Evolutionary conservation across 1,140 invertebrate species (phyloP), one percentile per base, ranked within the genome.

Genomic region (Reticulitermes speratus): DNA sequence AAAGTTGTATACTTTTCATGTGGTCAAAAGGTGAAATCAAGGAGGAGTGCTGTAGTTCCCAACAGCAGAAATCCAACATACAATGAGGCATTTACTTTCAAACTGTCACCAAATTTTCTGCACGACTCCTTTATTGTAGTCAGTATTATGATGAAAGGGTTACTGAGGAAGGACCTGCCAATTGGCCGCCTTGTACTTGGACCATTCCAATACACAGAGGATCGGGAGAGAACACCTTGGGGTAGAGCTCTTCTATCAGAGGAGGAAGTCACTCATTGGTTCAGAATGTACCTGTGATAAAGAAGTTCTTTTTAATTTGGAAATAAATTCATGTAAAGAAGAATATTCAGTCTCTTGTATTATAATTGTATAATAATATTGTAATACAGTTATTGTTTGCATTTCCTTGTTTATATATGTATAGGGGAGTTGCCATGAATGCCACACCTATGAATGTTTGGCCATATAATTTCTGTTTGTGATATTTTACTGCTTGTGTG

Each of bases 11-110:
- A 75, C 82, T 83, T 82, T 45, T 86, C 55, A 44, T 75, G 44
- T 59, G 87, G 87, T n/a, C 23, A 85, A 30, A 85, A 86, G 83
- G 55, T 86, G 75, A 87, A 87, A 85, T 82, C 84, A 30, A 87
- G 83, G 30, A 82, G 25, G 30, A 82, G 84, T 23, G 9, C 44
- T 32, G 69, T 83, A 21, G 84, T 87, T 48, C 3, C 65, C 21
- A 48, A 85, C 44, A 82, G 86, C 69, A 44, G 85, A 45, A 86
- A 87, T 69, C 87, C 87, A 8, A 21, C 21, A 32, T 87, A 87
- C 25, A 85, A 84, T 30, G 55, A 86, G 25, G 82, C 32, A 30
- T 82, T 59, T 75, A 32, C 52, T n/a, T 86, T 87, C 52, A 87
- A 85, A 69, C 52, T 85, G 55, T 44, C 65, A 25, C 32, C 65